phyloP scores from a whole-genome alignment of 2,888 invertebrate genomes.

The Strigamia crassipes region DNA sequence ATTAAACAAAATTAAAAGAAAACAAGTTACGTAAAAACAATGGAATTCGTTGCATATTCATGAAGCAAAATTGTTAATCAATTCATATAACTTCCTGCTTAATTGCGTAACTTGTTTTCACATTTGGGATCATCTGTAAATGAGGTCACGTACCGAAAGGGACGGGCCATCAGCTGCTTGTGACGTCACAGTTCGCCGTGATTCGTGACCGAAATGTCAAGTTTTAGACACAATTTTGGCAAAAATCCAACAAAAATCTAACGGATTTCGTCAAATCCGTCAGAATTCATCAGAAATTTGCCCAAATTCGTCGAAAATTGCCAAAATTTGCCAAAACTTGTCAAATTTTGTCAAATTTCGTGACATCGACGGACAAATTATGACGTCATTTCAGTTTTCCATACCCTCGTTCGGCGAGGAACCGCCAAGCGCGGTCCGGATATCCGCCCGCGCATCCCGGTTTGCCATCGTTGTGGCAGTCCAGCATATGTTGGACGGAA shows the following conservation, averaged over 20 bases:
- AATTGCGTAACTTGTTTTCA: slow-evolving; percentile 1
- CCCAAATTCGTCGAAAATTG: too few relatives aligned
- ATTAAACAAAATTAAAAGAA: neutral
- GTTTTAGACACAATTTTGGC: too few relatives aligned
- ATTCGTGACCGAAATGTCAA: too few relatives aligned
- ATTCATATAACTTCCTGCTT: neutral
- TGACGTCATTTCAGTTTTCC: slow-evolving; percentile 48
- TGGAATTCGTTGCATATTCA: neutral
- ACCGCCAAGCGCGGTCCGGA: slow-evolving; percentile 90
- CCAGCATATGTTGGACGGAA: slow-evolving; percentile 83
- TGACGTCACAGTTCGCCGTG: too few relatives aligned
- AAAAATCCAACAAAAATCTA: too few relatives aligned
- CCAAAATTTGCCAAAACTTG: too few relatives aligned
- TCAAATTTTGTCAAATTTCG: too few relatives aligned
- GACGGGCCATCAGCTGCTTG: too few relatives aligned
- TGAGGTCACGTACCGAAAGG: too few relatives aligned
- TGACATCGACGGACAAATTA: neutral
- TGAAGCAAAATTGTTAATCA: neutral
- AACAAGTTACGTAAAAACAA: slow-evolving; percentile 19
- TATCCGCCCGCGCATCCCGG: slow-evolving; percentile 85
- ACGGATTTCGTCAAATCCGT: too few relatives aligned
- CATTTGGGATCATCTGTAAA: too few relatives aligned
- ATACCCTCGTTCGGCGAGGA: slow-evolving; percentile 71
- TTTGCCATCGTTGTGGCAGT: slow-evolving; percentile 79
- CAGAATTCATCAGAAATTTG: too few relatives aligned